Base-by-base conservation (phyloP, 2,113 vertebrate species). In the Periophthalmus modestus region DNA sequence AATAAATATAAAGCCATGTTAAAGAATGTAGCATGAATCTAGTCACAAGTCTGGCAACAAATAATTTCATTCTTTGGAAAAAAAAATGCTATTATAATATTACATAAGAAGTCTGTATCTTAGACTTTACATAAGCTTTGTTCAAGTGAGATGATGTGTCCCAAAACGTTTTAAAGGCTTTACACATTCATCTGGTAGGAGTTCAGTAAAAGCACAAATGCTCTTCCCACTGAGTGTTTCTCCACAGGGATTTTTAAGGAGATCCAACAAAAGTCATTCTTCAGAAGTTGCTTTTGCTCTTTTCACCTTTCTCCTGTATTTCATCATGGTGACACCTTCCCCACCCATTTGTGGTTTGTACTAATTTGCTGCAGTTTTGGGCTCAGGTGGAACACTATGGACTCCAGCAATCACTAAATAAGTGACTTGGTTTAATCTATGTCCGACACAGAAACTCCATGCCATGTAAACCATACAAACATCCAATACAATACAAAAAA, bases 241-340 rank as follows among this genome's bases (percentile, higher is more conserved):
- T 66, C 46, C 34, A 66, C n/a, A 46, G 10, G 59, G 15, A 28
- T 34, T 62, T 62, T 34, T 34, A 34, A 34, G 15, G 39, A 12
- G 33, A 55, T 15, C 13, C 46, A 68, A 81, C 72, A 24, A 15
- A 57, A 71, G 21, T 3, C 72, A 66, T 3, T 48, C 58, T 68
- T 46, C 7, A 50, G n/a, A 69, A 7, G 50, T 54, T 14, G 39
- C 50, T 58, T 69, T 52, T 57, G 11, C 47, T 70, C 7, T 72
- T 36, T 23, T 36, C 55, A 33, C n/a, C 33, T 16, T 52, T 73
- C 48, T 70, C 18, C 48, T 0, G 46, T 28, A 16, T 24, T 66
- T 67, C 43, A 67, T 47, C 39, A 67, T 2, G 9, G 43, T 18
- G 36, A 77, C 71, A 67, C 11, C 0, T 2, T 61, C 59, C 52